Evolutionary conservation across 2,113 vertebrate species (phyloP), one percentile per base, ranked within the genome.

Genomic region (Antigone vipio): DNA sequence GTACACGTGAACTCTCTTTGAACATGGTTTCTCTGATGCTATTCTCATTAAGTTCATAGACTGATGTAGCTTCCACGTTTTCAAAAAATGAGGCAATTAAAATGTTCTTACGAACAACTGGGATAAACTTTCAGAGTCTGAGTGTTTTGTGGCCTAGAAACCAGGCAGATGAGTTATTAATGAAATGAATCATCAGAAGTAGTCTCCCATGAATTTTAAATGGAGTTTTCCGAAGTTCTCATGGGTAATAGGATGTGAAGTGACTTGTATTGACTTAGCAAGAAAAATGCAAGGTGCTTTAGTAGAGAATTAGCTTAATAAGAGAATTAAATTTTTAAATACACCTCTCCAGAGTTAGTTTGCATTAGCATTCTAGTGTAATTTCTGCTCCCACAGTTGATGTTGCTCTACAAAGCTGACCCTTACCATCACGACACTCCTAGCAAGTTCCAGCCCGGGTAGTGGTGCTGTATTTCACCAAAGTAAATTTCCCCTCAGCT

Each of bases 131-230:
- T 69, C 49, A 62, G 56, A 63, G 22, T 58, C 58, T 78, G 83
- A 92, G 58, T 7, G 19, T 45, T 58, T 75, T 82, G 40, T 87
- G 73, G 49, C 76, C 42, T 79, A 93, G 80, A 92, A 96, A 92
- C 52, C 22, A 76, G 77, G 15, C 35, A 73, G 40, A 64, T 2
- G 1, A 92, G 69, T 91, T 93, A 89, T 85, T 96, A 92, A 93
- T 95, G 66, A 96, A 93, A 93, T 55, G 4, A 85, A 87, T 89
- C 86, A 89, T 85, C 89, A 91, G 80, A 42, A 90, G 52, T 84
- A 93, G 53, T 79, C 49, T 87, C 45, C n/a, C 23, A 75, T 82
- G 35, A 89, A 93, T 95, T 95, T 94, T 89, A 81, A 95, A 94
- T 88, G 10, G 19, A 90, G 44, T 90, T 94, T 77, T 80, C 59